These are phyloP conservation scores for Eupithecia inturbata DNA, from an alignment of 2,888 invertebrate genomes.

Conservation along the genomic window DNA sequence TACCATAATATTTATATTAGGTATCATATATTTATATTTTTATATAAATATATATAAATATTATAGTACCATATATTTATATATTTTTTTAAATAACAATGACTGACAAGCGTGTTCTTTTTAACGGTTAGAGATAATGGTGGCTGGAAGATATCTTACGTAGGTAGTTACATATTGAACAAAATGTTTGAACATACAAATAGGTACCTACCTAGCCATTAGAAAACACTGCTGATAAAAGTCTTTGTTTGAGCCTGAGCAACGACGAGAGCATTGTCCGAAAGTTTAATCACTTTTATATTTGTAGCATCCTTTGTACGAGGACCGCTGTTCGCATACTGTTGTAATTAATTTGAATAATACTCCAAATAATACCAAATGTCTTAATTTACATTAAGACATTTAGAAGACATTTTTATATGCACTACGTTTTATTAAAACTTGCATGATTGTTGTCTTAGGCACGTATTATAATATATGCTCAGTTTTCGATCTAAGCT, in stretches of 20 bases:
- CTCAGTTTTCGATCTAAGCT: too few species aligned
- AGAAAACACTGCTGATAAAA: slow-evolving; percentile 1
- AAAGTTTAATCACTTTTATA: slow-evolving; percentile 14
- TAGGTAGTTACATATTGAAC: background rate
- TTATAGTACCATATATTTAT: too few species aligned
- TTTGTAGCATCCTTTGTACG: slow-evolving; percentile 13
- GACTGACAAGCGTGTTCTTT: background rate
- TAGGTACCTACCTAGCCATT: background rate
- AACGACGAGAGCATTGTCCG: slow-evolving; percentile 9
- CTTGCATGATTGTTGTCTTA: background rate
- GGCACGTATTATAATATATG: too few species aligned
- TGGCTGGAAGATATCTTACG: background rate
- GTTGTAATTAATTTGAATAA: background rate
- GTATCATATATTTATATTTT: too few species aligned
- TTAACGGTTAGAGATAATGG: background rate
- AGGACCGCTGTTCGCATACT: background rate
- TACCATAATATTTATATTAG: too few species aligned
- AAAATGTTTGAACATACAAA: background rate
- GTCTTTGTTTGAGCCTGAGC: slow-evolving; percentile 9
- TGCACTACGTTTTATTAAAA: background rate
- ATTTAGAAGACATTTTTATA: too few species aligned
- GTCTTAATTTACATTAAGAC: background rate
- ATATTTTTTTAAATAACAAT: too few species aligned
- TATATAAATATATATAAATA: too few species aligned
- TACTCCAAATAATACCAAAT: too few species aligned